Conservation (phyloP, 2,888 invertebrate species). For the Marasmarcha lunaedactyla region DNA sequence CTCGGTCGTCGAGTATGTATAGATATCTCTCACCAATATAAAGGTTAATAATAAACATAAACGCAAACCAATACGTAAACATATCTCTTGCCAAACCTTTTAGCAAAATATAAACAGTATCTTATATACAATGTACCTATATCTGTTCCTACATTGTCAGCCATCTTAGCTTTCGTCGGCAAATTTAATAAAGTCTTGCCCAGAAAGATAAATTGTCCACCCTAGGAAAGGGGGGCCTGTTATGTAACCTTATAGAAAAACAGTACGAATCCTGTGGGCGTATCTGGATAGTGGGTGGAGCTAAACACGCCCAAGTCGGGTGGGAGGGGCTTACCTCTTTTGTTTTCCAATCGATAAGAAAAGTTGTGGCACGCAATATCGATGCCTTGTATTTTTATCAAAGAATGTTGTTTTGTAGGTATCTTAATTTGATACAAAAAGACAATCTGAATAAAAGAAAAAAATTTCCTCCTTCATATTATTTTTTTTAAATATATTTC, state of each 20-base stretch:
- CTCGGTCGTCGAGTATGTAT: too few relatives aligned
- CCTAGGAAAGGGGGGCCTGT: slow-evolving; percentile 28
- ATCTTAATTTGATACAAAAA: too few relatives aligned
- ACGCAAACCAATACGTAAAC: too few relatives aligned
- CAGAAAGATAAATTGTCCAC: slow-evolving; percentile 43
- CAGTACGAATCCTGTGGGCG: slow-evolving; percentile 5
- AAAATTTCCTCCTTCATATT: too few relatives aligned
- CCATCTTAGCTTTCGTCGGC: slow-evolving; percentile 31
- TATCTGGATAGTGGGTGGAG: slow-evolving; percentile 16
- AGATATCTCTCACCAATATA: too few relatives aligned
- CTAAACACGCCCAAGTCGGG: slow-evolving; percentile 10
- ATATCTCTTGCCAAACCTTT: too few relatives aligned
- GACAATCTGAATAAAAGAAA: too few relatives aligned
- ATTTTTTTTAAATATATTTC: too few relatives aligned
- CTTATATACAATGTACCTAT: background rate
- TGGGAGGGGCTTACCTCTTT: slow-evolving; percentile 15
- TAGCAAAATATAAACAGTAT: too few relatives aligned
- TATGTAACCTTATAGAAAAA: slow-evolving; percentile 33
- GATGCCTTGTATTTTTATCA: too few relatives aligned
- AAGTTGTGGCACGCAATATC: background rate
- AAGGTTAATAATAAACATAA: too few relatives aligned
- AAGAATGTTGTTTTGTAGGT: too few relatives aligned
- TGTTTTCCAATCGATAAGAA: slow-evolving; percentile 2
- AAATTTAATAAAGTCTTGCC: slow-evolving; percentile 48
- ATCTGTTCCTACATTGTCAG: slow-evolving; percentile 14